These are phyloP conservation scores for Argyresthia goedartella DNA, from an alignment of 2,888 invertebrate genomes.

Conservation along the genomic window DNA sequence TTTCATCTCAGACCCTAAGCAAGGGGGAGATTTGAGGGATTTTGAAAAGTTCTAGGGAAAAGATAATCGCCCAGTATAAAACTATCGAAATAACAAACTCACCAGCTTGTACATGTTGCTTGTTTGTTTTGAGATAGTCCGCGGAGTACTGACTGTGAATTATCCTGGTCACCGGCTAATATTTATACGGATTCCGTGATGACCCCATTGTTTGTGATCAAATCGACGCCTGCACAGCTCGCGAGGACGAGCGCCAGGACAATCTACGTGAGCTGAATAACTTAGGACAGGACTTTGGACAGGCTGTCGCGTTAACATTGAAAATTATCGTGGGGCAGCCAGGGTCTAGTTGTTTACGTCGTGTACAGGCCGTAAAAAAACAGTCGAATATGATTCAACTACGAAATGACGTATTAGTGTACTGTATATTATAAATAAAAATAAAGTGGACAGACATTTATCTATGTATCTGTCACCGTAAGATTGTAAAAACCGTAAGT, in stretches of 20 bases:
- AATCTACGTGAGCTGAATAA: slow-evolving; percentile 49
- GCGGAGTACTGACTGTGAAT: slow-evolving; percentile 37
- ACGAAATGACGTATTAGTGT: too few relatives aligned
- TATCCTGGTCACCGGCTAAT: slow-evolving; percentile 30
- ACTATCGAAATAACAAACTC: slow-evolving; percentile 24
- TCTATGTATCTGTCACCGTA: too few relatives aligned
- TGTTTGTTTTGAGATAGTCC: slow-evolving; percentile 28
- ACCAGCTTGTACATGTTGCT: slow-evolving; percentile 67
- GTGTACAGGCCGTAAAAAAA: too few relatives aligned
- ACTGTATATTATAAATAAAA: too few relatives aligned
- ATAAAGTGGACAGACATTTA: too few relatives aligned
- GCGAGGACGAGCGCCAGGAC: slow-evolving; percentile 35
- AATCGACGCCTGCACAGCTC: slow-evolving; percentile 39
- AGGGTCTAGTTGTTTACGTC: too few relatives aligned
- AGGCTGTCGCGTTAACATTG: slow-evolving; percentile 24
- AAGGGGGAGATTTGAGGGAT: too few relatives aligned
- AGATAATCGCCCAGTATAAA: too few relatives aligned
- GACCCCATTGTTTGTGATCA: slow-evolving; percentile 55
- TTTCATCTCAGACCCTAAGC: too few relatives aligned
- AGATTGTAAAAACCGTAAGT: too few relatives aligned
- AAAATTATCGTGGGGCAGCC: neutral
- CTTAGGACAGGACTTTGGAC: slow-evolving; percentile 15
- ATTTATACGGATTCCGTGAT: slow-evolving; percentile 49
- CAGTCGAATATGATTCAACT: too few relatives aligned
- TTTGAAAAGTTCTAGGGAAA: too few relatives aligned